phyloP scores from a whole-genome alignment of 2,113 vertebrate species.

The Orcinus orca region DNA sequence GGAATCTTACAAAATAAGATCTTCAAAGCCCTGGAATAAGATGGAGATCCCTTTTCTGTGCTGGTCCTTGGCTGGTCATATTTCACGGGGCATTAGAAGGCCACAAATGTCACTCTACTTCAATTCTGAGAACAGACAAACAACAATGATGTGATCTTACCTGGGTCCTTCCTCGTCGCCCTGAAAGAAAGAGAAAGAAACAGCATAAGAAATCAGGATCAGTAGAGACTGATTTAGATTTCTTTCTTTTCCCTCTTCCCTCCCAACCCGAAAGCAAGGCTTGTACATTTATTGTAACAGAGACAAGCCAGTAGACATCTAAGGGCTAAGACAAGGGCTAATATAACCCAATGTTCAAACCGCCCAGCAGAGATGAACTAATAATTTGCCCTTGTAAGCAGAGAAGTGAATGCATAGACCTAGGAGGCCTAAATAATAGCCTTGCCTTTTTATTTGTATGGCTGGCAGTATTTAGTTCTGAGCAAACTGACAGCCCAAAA shows the following conservation, averaged over 20 bases:
- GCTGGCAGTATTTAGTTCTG: slow-evolving; percentile 55
- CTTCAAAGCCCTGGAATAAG: slow-evolving; percentile 59
- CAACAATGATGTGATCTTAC: slow-evolving; percentile 58
- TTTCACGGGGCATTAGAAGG: slow-evolving; percentile 52
- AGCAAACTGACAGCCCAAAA: slow-evolving; percentile 53
- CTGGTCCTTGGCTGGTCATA: slow-evolving; percentile 22
- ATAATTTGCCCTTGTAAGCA: slow-evolving; percentile 43
- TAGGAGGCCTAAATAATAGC: slow-evolving; percentile 57
- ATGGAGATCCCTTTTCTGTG: slow-evolving; percentile 53
- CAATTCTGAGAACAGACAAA: slow-evolving; percentile 60
- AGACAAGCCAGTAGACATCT: slow-evolving; percentile 6
- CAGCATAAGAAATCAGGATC: slow-evolving; percentile 36
- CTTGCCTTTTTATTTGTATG: slow-evolving; percentile 59
- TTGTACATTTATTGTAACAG: background rate
- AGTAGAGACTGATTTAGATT: background rate
- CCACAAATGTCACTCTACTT: slow-evolving; percentile 46
- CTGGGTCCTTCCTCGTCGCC: slow-evolving; percentile 67
- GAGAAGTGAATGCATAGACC: slow-evolving; percentile 38
- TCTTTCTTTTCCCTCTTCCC: slow-evolving; percentile 30
- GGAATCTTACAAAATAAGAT: slow-evolving; percentile 55
- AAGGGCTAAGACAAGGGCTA: slow-evolving; percentile 22
- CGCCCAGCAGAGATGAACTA: slow-evolving; percentile 33
- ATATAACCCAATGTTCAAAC: slow-evolving; percentile 14
- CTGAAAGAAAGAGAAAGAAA: slow-evolving; percentile 55
- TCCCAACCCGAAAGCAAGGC: background rate